A percentile compares a stretch with the other conserved stretches of the same genome.
These are phyloP conservation scores for Cyphomyrmex costatus DNA, from an alignment of 1,140 invertebrate species.

Conservation along the genomic window DNA sequence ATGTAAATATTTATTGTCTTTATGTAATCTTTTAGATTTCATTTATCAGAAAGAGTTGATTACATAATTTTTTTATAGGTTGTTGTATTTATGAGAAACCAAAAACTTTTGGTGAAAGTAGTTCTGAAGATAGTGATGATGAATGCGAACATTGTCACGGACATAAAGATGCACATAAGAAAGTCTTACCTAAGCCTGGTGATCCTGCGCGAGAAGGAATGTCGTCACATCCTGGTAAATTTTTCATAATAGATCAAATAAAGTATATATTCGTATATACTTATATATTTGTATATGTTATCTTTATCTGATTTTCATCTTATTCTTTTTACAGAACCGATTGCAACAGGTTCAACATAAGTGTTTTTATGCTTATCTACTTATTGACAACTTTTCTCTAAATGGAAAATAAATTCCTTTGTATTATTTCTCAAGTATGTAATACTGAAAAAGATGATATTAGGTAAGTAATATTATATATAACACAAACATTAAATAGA, in stretches of 20 bases:
- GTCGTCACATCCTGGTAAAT: constrained; percentile 60
- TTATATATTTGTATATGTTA: constrained; percentile 24
- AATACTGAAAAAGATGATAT: constrained; percentile 51
- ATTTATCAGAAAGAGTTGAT: constrained; percentile 15
- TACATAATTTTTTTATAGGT: constrained; percentile 86
- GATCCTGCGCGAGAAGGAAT: constrained; percentile 78
- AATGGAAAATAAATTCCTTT: constrained; percentile 47
- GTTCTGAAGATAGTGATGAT: constrained; percentile 92
- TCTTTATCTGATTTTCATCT: not conserved
- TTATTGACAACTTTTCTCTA: constrained; percentile 39
- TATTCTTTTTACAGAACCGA: constrained; percentile 78
- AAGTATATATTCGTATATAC: constrained; percentile 12
- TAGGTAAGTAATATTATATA: constrained; percentile 53
- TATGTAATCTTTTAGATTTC: constrained; percentile 43
- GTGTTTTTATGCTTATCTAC: constrained; percentile 36
- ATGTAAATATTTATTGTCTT: constrained; percentile 88
- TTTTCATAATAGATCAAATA: constrained; percentile 24
- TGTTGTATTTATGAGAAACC: constrained; percentile 96
- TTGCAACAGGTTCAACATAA: constrained; percentile 78
- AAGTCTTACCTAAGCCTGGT: constrained; percentile 80
- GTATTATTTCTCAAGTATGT: constrained; percentile 61
- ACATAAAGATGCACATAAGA: constrained; percentile 91
- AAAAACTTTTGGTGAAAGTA: constrained; percentile 93
- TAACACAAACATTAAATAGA: no score
- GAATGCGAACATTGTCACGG: constrained; percentile 96